Base-by-base conservation (phyloP, 2,113 vertebrate species). In the Gobio gobio region DNA sequence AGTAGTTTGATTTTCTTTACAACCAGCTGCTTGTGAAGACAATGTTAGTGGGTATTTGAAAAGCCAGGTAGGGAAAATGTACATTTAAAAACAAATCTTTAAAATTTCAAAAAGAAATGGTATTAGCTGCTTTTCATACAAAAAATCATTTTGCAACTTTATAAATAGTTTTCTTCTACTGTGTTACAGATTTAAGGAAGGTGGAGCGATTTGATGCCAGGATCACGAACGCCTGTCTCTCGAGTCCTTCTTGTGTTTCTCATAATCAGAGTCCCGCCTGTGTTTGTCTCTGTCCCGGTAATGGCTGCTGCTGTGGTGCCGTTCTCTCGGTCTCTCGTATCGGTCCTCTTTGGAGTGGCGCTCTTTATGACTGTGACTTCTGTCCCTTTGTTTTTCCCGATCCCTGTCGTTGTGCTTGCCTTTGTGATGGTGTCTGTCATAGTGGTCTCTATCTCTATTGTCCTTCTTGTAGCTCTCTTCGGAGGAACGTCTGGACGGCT, bases 381-480 rank as follows among this genome's bases (percentile, higher is more conserved):
- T 84, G 22, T 63, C 85, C 58, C 88, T 66, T 54, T 87, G 87
- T 73, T 92, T 93, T 43, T 97, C 97, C 89, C 94, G 93, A 76
- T 95, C 94, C 81, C 94, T 91, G 84, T 96, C 97, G 3, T 97
- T 91, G 70, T 94, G 94, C 45, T 95, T 92, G 82, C 96, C 96
- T 90, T 97, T 98, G 86, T 96, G 95, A 97, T 96, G 86, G 94
- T 96, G 91, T 96, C 95, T 80, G 33, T 90, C 89, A 0, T 95
- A 92, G 82, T 94, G 94, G 74, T 97, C 96, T 36, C 91, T 90
- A 82, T 97, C 96, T 4, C 9, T 76, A 10, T 10, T 76, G 49
- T 95, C 96, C 12, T 96, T 95, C 80, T 29, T 95, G 88, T 95
- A 94, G 3, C 90, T 86, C 86, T 94, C 94, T 45, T 96, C 95